Evolutionary conservation across 2,888 invertebrate species (phyloP).

Genomic region (Acrocyrtus sp.): DNA sequence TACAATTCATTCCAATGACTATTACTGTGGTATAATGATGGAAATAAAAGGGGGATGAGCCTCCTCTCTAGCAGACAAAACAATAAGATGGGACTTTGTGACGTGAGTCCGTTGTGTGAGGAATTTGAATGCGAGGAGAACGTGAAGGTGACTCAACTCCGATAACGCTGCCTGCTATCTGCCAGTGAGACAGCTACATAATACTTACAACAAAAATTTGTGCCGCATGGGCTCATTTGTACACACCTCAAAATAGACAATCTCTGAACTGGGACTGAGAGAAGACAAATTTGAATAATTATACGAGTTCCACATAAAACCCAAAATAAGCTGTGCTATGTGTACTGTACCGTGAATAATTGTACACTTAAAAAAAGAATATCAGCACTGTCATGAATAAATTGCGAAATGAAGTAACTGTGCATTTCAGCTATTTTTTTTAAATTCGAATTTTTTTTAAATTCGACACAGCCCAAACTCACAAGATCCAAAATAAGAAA

Average conservation of each 20-base stretch:
- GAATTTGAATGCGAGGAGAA: conserved; percentile 7
- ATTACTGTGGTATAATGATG: not conserved
- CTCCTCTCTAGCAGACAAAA: conserved; percentile 5
- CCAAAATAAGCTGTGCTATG: too few relatives aligned
- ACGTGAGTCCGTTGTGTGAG: not conserved
- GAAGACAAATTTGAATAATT: too few relatives aligned
- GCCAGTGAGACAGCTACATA: conserved; percentile 1
- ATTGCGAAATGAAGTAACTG: too few relatives aligned
- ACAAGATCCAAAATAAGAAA: conserved; percentile 1
- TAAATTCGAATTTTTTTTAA: too few relatives aligned
- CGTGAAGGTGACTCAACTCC: not conserved
- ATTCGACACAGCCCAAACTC: not conserved
- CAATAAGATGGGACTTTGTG: not conserved
- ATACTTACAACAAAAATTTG: not conserved
- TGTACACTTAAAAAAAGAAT: too few relatives aligned
- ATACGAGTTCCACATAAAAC: too few relatives aligned
- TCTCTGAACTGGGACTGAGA: too few relatives aligned
- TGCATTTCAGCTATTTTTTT: too few relatives aligned
- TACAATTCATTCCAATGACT: conserved; percentile 6
- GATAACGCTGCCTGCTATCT: too few relatives aligned
- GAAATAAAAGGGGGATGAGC: conserved; percentile 1
- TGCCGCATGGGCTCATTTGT: not conserved
- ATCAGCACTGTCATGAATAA: too few relatives aligned
- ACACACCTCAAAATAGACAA: too few relatives aligned
- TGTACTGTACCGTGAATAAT: too few relatives aligned